These are phyloP conservation scores for Zosterops pallidus DNA, from an alignment of 2,113 vertebrate species.

Conservation along the genomic window DNA sequence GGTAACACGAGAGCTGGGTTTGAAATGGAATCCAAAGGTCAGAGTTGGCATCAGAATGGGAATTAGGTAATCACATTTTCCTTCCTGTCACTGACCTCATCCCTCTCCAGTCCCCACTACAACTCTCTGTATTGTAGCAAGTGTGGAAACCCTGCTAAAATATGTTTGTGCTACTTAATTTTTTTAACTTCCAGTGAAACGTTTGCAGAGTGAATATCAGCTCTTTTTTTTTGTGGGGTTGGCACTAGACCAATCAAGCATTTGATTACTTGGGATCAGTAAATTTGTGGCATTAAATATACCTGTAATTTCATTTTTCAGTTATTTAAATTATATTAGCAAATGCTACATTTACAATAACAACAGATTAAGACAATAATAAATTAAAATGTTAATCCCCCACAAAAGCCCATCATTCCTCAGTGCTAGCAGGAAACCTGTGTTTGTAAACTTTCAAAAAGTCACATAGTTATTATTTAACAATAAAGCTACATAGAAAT, in stretches of 20 bases:
- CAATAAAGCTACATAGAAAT: background rate
- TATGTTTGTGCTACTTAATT: background rate
- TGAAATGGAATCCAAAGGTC: constrained; percentile 65
- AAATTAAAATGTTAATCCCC: background rate
- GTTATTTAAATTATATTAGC: background rate
- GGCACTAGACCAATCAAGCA: background rate
- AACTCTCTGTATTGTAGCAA: background rate
- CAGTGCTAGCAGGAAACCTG: background rate
- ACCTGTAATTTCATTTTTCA: background rate
- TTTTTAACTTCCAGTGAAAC: background rate
- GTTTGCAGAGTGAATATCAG: background rate
- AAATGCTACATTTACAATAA: background rate
- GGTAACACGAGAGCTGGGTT: constrained; percentile 29
- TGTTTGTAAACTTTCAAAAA: background rate
- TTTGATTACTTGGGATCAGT: background rate
- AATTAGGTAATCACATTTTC: constrained; percentile 45
- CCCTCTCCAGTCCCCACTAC: background rate
- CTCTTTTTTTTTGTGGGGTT: background rate
- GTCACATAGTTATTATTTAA: background rate
- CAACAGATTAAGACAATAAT: background rate
- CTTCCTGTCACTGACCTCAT: constrained; percentile 30
- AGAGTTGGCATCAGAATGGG: background rate
- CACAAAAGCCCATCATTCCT: background rate
- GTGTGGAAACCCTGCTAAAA: background rate
- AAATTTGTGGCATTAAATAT: background rate